Percentiles rank a stretch among this genome's conserved stretches.
phyloP scores from a whole-genome alignment of 2,888 invertebrate species.

The Chymomyza amoena region DNA sequence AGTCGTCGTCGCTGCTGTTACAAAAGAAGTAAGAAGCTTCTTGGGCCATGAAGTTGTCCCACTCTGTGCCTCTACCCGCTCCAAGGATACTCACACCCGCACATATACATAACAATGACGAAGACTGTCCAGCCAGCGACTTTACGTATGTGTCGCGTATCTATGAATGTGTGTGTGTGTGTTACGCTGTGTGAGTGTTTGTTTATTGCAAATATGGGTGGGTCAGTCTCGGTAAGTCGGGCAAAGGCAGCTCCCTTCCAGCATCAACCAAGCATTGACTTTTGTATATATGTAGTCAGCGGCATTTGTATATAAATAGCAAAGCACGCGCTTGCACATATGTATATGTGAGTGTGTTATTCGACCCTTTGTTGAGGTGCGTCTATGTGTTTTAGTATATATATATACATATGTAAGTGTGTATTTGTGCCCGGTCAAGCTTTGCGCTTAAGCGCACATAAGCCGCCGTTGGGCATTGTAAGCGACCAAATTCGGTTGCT shows the following conservation, averaged over 20 bases:
- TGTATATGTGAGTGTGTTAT: background rate
- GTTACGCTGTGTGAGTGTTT: constrained; percentile 28
- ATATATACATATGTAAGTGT: constrained; percentile 18
- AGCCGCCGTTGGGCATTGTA: constrained; percentile 65
- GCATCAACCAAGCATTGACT: constrained; percentile 63
- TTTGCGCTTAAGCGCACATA: constrained; percentile 70
- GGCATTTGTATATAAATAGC: constrained; percentile 70
- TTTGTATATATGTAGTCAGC: constrained; percentile 67
- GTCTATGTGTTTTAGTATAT: constrained; percentile 12
- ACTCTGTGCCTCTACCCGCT: constrained; percentile 9
- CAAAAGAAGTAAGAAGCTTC: constrained; percentile 72
- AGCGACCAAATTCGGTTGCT: constrained; percentile 10
- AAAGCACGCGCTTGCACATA: background rate
- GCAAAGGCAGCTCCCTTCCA: constrained; percentile 27
- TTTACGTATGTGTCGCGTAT: constrained; percentile 8
- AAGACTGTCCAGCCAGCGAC: constrained; percentile 39
- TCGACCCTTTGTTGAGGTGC: constrained; percentile 1
- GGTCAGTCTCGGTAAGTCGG: constrained; percentile 25
- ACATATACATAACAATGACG: constrained; percentile 22
- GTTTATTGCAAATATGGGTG: constrained; percentile 61
- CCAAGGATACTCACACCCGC: constrained; percentile 21
- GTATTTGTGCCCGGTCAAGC: constrained; percentile 54
- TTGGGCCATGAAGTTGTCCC: constrained; percentile 50
- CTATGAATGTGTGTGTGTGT: background rate
- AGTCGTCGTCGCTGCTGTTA: constrained; percentile 29